Conservation (phyloP, 2,888 invertebrate species). For the Mesorhabditis belari region DNA sequence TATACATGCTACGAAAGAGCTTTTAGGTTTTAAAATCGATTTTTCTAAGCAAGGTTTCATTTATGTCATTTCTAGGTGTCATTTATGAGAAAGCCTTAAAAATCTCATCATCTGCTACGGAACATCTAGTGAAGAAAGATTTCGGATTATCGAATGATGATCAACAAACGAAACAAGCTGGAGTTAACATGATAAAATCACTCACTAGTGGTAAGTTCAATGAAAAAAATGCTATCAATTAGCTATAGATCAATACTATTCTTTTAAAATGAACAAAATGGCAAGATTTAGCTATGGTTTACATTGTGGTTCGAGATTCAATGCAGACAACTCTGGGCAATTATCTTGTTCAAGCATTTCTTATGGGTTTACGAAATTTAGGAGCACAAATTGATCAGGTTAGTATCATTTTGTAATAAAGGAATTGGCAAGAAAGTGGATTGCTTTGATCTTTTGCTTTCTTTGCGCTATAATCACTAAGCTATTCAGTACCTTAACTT, state of each 20-base stretch:
- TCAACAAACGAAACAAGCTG: slow-evolving; percentile 68
- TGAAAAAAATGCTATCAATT: too few species aligned
- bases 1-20: slow-evolving; percentile 89
- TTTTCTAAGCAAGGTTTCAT: slow-evolving; percentile 83
- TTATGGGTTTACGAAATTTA: too few species aligned
- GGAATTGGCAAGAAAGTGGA: too few species aligned
- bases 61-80: slow-evolving; percentile 90
- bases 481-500: too few species aligned
- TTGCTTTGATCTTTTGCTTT: too few species aligned
- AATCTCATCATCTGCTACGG: too few species aligned
- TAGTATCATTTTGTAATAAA: too few species aligned
- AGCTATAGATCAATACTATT: too few species aligned
- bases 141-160: slow-evolving; percentile 94
- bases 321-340: slow-evolving; percentile 76
- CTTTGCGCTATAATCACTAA: too few species aligned
- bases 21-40: too few species aligned
- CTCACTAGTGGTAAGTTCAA: neutral
- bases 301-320: slow-evolving; percentile 95
- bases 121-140: slow-evolving; percentile 87
- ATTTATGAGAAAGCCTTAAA: too few species aligned
- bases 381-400: too few species aligned
- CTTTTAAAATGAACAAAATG: neutral
- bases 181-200: slow-evolving; percentile 24
- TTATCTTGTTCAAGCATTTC: slow-evolving; percentile 66
- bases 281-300: slow-evolving; percentile 70